phyloP scores from a whole-genome alignment of 2,797 vertebrate genomes.

The Sebastes vulpes region DNA sequence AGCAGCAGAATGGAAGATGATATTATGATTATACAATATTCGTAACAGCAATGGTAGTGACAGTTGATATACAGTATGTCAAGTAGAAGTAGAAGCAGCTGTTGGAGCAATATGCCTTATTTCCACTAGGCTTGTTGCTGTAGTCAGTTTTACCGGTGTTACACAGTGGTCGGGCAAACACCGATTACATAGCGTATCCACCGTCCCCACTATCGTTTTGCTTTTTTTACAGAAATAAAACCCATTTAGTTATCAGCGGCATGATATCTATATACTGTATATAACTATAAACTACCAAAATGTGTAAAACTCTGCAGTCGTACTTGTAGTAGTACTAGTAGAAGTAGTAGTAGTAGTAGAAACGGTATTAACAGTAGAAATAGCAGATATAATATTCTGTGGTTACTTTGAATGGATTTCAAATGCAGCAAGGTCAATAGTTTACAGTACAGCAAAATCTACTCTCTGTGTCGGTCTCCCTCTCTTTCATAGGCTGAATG shows the following conservation, averaged over 20 bases:
- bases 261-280: too few relatives aligned
- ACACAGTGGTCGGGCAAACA: too few relatives aligned
- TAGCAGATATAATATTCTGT: not conserved
- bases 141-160: too few relatives aligned
- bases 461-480: not conserved
- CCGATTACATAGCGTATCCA: too few relatives aligned
- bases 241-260: too few relatives aligned
- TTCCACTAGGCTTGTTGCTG: not conserved
- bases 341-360: not conserved
- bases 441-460: not conserved
- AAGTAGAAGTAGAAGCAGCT: not conserved
- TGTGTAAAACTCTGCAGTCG: too few relatives aligned
- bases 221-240: too few relatives aligned
- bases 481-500: not conserved
- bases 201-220: too few relatives aligned
- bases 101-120: not conserved
- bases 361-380: not conserved
- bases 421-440: not conserved
- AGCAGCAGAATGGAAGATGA: not conserved
- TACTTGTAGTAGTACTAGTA: not conserved
- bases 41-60: not conserved
- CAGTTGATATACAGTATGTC: not conserved
- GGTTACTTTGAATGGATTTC: not conserved
- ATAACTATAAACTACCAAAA: too few relatives aligned
- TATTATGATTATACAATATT: not conserved